These are phyloP conservation scores for Timema podura DNA, from an alignment of 2,888 invertebrate species.

Conservation along the genomic window DNA sequence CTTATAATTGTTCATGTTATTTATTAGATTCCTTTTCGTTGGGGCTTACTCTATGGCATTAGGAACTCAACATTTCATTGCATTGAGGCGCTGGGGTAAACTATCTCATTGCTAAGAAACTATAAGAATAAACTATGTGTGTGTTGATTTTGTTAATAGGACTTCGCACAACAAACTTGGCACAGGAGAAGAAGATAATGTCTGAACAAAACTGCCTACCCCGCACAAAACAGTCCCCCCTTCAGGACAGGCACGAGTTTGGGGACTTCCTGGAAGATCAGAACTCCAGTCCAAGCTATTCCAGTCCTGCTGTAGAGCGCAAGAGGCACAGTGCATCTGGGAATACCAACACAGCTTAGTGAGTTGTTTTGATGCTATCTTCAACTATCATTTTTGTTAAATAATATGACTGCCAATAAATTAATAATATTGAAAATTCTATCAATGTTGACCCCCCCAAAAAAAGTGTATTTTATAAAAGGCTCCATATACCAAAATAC, in stretches of 20 bases:
- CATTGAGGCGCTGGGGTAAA: neutral
- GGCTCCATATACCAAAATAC: too few relatives aligned
- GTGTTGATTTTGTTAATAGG: conserved; percentile 17
- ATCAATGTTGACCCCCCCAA: too few relatives aligned
- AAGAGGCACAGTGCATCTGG: conserved; percentile 21
- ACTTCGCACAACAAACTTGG: conserved; percentile 29
- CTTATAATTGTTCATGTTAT: too few relatives aligned
- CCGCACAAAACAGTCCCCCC: neutral
- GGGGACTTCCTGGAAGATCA: conserved; percentile 20
- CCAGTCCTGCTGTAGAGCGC: conserved; percentile 12
- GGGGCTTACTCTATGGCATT: neutral
- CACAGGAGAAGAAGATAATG: conserved; percentile 31
- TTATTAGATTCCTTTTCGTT: neutral
- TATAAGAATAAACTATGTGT: neutral
- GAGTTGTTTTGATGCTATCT: too few relatives aligned
- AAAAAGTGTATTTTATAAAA: too few relatives aligned
- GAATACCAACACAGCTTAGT: conserved; percentile 7
- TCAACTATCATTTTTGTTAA: too few relatives aligned
- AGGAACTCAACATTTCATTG: neutral
- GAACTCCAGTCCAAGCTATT: neutral
- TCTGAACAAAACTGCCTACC: conserved; percentile 19
- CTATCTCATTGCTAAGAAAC: neutral
- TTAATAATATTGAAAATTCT: too few relatives aligned
- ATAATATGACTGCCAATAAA: too few relatives aligned
- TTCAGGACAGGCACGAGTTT: conserved; percentile 21